phyloP scores from a whole-genome alignment of 1,140 invertebrate species.

The Agrypnia vestita region DNA sequence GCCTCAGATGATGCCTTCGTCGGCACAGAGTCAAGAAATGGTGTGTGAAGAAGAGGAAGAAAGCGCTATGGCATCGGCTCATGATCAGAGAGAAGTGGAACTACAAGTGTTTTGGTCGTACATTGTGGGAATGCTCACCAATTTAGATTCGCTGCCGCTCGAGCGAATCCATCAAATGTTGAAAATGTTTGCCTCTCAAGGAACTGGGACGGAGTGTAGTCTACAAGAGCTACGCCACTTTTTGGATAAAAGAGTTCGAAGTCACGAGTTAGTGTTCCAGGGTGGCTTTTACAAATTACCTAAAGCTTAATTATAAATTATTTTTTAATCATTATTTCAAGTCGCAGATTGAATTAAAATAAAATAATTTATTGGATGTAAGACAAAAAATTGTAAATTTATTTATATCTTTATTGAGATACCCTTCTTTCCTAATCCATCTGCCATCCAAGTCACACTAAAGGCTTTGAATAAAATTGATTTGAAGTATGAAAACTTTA shows the following conservation, averaged over 20 bases:
- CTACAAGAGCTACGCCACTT: constrained; percentile 91
- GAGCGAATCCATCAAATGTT: constrained; percentile 97
- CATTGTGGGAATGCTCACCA: constrained; percentile 96
- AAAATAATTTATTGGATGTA: too few relatives aligned
- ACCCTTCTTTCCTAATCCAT: too few relatives aligned
- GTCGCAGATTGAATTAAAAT: too few relatives aligned
- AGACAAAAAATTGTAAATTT: too few relatives aligned
- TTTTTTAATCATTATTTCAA: neutral
- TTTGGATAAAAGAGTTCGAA: constrained; percentile 93
- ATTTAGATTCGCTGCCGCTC: constrained; percentile 92
- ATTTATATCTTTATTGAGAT: too few relatives aligned
- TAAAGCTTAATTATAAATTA: constrained; percentile 71
- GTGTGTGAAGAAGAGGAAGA: constrained; percentile 94
- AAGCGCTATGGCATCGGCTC: constrained; percentile 93
- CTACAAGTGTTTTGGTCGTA: constrained; percentile 98
- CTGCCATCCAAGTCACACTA: too few relatives aligned
- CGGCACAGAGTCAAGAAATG: constrained; percentile 75
- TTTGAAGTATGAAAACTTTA: too few relatives aligned
- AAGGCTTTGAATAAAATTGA: too few relatives aligned
- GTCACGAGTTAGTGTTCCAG: constrained; percentile 88
- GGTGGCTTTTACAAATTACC: constrained; percentile 91
- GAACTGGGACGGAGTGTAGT: constrained; percentile 90
- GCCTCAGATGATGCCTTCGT: constrained; percentile 62
- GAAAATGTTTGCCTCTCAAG: constrained; percentile 94
- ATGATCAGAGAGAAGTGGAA: constrained; percentile 94